Base-by-base conservation (phyloP, 53 echinoderm and acorn worm species). In the Stichopus horrens region DNA sequence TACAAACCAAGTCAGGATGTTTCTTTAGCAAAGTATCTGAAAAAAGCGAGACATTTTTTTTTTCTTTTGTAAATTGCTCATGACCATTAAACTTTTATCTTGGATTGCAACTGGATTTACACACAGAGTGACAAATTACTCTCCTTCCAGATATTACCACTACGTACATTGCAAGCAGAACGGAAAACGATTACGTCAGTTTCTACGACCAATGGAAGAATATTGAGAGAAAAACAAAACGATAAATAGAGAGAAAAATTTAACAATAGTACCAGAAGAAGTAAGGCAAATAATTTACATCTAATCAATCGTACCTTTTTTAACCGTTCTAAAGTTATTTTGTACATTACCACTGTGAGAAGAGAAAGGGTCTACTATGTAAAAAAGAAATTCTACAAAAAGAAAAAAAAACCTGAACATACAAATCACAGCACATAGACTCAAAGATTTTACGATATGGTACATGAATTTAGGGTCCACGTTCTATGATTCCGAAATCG, bases 201-300 rank as follows among this genome's bases (percentile, higher is more conserved):
- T 10, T 22, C 37, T 79, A 16, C 53, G 8, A 79, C 79, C 79
- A 53, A 52, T 79, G 79, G 13, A 79, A 79, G 55, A 14, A 6
- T 20, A 75, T 75, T 5, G 23, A 37, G 75, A 63, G 63, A 63
- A 63, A 16, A 63, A 13, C 4, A 63, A 75, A 79, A 77, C n/a
- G 79, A 79, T 79, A 79, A 79, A 79, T 79, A 79, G n/a, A 54
- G 53, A 79, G 79, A 79, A 79, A 79, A 53, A 78, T 8, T 11
- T 4, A 54, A 13, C 21, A 75, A 9, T 79, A 23, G 55, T 53
- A 79, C 8, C 18, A 79, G 79, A 79, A 55, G 77, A 79, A 19
- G 55, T 79, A 79, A 79, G 79, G 79, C 79, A 16, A 55, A 79
- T 54, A 79, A 79, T 63, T 10, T 79, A 79, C 79, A 79, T 55